Conservation (phyloP, 2,888 invertebrate species). For the Spicauda simplicius region DNA sequence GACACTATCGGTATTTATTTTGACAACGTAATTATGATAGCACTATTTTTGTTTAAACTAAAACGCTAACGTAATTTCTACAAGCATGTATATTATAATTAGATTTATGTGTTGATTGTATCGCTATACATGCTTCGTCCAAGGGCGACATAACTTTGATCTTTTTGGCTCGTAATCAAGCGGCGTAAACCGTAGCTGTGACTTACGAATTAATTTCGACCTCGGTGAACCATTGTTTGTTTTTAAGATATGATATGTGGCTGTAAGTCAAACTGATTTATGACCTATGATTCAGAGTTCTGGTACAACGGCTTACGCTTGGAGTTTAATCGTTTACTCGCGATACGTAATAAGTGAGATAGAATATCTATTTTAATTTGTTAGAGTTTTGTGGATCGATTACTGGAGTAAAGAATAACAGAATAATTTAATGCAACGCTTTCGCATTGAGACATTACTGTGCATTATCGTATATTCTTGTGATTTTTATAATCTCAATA, state of each 20-base stretch:
- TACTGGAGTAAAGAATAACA: no score
- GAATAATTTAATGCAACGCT: no score
- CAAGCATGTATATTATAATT: constrained; percentile 2
- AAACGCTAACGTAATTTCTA: neutral
- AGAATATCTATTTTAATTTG: no score
- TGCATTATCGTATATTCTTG: no score
- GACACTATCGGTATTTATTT: no score
- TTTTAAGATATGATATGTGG: constrained; percentile 46
- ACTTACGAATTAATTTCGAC: constrained; percentile 51
- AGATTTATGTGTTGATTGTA: constrained; percentile 14
- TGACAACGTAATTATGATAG: no score
- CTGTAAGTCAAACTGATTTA: constrained; percentile 40
- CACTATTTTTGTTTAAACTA: no score
- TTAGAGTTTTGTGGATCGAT: no score
- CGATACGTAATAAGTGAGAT: no score
- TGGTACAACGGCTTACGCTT: neutral
- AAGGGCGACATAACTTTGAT: constrained; percentile 57
- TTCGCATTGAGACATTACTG: no score
- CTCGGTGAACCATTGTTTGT: constrained; percentile 43
- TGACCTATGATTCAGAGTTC: neutral
- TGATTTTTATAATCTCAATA: no score
- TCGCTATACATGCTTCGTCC: constrained; percentile 33
- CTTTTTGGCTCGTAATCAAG: constrained; percentile 58
- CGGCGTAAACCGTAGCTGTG: constrained; percentile 50
- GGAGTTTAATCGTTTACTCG: neutral